Conservation (phyloP, 1,140 invertebrate genomes). For the Protaetia brevitarsis region DNA sequence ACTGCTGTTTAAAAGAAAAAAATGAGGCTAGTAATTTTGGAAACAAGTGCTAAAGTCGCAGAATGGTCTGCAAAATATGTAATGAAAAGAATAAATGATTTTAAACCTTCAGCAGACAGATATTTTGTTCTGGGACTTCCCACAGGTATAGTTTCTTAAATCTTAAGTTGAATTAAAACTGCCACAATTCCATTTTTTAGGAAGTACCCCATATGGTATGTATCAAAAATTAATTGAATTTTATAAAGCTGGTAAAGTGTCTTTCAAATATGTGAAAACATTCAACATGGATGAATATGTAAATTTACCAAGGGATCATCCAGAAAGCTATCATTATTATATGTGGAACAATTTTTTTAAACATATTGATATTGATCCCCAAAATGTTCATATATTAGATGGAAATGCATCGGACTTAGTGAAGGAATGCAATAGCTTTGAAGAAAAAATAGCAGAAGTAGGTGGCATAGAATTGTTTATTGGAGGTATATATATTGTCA, state of each 20-base stretch:
- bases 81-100: conserved; percentile 88
- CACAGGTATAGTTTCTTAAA: conserved; percentile 66
- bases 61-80: conserved; percentile 97
- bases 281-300: conserved; percentile 99
- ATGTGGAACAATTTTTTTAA: conserved; percentile 99
- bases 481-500: conserved; percentile 70
- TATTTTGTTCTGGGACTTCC: conserved; percentile 95
- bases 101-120: conserved; percentile 78
- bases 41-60: conserved; percentile 77
- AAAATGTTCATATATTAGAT: conserved; percentile 92
- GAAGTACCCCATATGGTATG: conserved; percentile 94
- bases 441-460: conserved; percentile 80
- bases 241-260: conserved; percentile 85
- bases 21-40: conserved; percentile 94
- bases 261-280: conserved; percentile 97
- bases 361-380: conserved; percentile 95
- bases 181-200: conserved; percentile 50
- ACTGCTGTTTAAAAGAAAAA: neutral
- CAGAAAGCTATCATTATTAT: conserved; percentile 97
- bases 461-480: conserved; percentile 96
- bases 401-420: conserved; percentile 89
- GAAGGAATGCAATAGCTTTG: conserved; percentile 85
- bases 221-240: conserved; percentile 92
- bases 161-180: neutral
- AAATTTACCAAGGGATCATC: conserved; percentile 89